These are phyloP conservation scores for Halcyon leucocephala DNA, from an alignment of 2,797 vertebrate species.

Conservation along the genomic window DNA sequence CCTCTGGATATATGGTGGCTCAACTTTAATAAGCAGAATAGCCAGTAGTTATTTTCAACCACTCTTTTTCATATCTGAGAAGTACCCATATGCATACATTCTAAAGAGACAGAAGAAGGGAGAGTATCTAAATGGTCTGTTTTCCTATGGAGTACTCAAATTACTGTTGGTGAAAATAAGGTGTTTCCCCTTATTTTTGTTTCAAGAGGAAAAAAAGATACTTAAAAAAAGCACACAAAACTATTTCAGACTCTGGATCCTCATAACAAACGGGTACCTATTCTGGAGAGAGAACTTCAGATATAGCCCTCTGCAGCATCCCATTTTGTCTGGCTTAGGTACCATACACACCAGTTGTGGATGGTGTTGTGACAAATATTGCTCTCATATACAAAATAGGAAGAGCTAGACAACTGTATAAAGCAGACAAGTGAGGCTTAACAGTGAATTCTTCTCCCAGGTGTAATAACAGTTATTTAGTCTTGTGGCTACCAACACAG, in stretches of 20 bases:
- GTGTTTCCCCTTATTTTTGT: neutral
- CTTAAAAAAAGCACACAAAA: neutral
- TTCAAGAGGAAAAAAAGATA: neutral
- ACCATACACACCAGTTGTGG: neutral
- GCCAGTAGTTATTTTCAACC: neutral
- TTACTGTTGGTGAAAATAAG: rapidly evolving
- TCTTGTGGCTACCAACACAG: rapidly evolving
- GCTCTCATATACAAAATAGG: rapidly evolving
- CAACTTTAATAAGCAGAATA: neutral
- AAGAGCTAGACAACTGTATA: neutral
- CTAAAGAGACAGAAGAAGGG: neutral
- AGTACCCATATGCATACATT: neutral
- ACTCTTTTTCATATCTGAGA: neutral
- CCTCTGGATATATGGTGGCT: neutral
- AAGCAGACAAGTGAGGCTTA: neutral
- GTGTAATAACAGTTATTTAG: neutral
- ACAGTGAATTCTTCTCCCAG: neutral
- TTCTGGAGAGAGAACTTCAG: neutral
- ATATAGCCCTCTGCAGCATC: rapidly evolving
- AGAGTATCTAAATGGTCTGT: neutral
- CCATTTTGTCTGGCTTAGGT: neutral
- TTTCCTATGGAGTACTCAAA: neutral
- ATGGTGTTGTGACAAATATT: neutral
- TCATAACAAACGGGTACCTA: rapidly evolving
- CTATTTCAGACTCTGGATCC: neutral